phyloP scores from a whole-genome alignment of 2,113 vertebrate species.

The Pica pica region DNA sequence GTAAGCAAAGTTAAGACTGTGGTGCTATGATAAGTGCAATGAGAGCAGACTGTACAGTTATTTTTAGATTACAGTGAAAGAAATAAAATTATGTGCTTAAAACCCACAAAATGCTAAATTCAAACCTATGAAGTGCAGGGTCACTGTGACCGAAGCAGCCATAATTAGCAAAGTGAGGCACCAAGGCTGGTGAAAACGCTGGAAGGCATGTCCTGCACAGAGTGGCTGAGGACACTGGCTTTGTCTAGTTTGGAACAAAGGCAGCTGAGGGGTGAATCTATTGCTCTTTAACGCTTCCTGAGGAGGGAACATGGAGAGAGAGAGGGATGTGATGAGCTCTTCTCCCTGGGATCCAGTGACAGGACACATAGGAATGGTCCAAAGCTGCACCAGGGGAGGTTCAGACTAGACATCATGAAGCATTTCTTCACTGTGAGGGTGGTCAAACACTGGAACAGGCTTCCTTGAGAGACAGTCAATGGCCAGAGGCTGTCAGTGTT shows the following conservation, averaged over 20 bases:
- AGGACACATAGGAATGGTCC: fast-evolving
- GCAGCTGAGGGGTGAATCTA: neutral
- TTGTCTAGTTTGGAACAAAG: neutral
- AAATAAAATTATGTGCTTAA: neutral
- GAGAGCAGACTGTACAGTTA: neutral
- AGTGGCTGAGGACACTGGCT: neutral
- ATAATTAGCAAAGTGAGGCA: neutral
- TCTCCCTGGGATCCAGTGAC: neutral
- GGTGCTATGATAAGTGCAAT: neutral
- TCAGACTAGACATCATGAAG: neutral
- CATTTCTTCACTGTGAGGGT: neutral
- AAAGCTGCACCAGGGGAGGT: neutral
- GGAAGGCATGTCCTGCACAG: neutral
- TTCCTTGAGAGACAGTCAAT: neutral
- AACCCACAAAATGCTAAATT: neutral
- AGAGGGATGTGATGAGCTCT: neutral
- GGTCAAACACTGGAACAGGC: neutral
- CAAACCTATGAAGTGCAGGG: neutral
- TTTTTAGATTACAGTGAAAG: neutral
- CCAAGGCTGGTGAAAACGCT: neutral
- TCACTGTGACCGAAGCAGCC: neutral
- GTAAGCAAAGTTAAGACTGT: neutral
- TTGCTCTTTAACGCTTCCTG: neutral
- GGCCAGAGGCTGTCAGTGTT: neutral
- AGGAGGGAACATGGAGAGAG: neutral